Evolutionary conservation across 2,888 invertebrate species (phyloP), one percentile per base, ranked within the genome.

Genomic region (Eilema sororculum): DNA sequence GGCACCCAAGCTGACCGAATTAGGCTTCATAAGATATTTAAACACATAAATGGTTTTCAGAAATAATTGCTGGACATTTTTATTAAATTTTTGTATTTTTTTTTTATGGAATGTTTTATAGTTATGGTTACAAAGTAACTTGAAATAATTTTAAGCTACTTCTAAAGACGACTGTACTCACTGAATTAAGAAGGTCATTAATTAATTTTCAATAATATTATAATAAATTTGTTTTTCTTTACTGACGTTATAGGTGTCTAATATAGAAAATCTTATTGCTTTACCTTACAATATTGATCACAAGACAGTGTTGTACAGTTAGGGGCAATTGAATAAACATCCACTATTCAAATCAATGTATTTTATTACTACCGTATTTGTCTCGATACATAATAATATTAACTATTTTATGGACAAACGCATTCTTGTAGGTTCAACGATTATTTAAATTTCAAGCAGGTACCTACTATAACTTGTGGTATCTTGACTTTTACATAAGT

Each of bases 311-410:
- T 63, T 28, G 66, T 67, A 63, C 64, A 67, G 69, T 70, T 71
- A 60, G 41, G 25, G 4, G 56, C 63, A 69, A 69, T 75, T 73
- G 57, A 70, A 72, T 73, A 24, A 60, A 46, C 68, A 61, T 73
- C 52, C 69, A 30, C 57, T 67, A 69, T 56, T 73, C 58, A 78
- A 74, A 72, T 69, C 70, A 74, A 63, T 70, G 63, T 67, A 75
- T 74, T 68, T 67, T 62, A 77, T 71, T 28, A 30, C 65, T 59
- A 69, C 69, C 65, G 67, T 52, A 61, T 72, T 71, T 64, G 68
- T 71, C 62, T 59, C 71, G 69, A 69, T 70, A 61, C 41, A 65
- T 69, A 71, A 70, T 75, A 72, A 59, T 65, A 77, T 77, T 58
- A 68, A 30, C 20, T 63, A 33, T 59, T 37, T 75, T 69, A 75